Evolutionary conservation across 2,888 invertebrate species (phyloP).

Genomic region (Lacanobia oleracea): DNA sequence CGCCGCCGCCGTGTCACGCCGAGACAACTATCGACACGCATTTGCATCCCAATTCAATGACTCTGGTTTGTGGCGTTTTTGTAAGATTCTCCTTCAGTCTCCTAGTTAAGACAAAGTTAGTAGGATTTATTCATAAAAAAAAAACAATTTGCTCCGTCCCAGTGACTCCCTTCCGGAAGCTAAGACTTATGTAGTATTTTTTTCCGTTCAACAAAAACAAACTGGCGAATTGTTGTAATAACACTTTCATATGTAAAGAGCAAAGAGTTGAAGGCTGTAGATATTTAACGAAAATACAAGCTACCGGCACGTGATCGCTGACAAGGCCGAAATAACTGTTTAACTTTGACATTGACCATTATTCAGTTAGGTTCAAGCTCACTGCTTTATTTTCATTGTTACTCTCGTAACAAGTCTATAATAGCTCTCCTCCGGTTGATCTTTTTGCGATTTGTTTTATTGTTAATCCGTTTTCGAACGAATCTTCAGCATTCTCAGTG

Average conservation of each 20-base stretch:
- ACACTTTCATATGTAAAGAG: slow-evolving; percentile 31
- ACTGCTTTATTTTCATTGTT: slow-evolving; percentile 30
- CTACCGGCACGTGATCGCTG: slow-evolving; percentile 35
- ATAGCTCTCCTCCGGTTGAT: background rate
- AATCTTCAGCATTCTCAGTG: background rate
- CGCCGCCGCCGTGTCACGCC: slow-evolving; percentile 40
- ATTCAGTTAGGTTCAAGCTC: slow-evolving; percentile 52
- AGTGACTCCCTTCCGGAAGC: no score
- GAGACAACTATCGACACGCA: slow-evolving; percentile 64
- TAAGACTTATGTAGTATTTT: background rate
- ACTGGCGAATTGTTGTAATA: slow-evolving; percentile 23
- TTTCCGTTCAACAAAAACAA: background rate
- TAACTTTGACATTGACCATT: slow-evolving; percentile 62
- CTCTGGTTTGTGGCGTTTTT: slow-evolving; percentile 17
- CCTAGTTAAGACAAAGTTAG: no score
- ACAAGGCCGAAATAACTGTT: slow-evolving; percentile 56
- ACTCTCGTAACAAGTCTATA: slow-evolving; percentile 7
- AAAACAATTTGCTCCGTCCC: background rate
- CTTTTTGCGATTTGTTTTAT: background rate
- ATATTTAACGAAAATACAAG: slow-evolving; percentile 45
- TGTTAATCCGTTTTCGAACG: slow-evolving; percentile 3
- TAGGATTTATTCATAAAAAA: background rate
- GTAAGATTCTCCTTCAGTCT: no score
- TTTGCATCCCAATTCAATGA: slow-evolving; percentile 68
- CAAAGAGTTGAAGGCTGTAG: slow-evolving; percentile 31